Evolutionary conservation across 2,888 invertebrate genomes (phyloP).

Genomic region (Noctua fimbriata): DNA sequence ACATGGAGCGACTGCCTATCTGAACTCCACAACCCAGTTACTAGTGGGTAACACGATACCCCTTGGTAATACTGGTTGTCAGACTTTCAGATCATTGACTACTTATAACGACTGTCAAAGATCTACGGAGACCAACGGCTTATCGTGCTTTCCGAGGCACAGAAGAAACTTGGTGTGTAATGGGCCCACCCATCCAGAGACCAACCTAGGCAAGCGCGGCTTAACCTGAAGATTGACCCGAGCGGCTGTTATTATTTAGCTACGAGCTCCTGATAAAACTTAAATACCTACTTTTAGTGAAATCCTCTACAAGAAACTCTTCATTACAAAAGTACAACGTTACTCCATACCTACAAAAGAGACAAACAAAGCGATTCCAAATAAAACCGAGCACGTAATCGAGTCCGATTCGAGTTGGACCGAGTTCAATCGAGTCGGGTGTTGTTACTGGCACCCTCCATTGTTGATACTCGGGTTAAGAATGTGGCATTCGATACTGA

Average conservation of each 20-base stretch:
- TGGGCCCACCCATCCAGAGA: not conserved
- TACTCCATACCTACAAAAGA: constrained; percentile 14
- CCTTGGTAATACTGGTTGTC: not conserved
- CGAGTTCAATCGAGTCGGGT: constrained; percentile 42
- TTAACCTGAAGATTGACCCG: not conserved
- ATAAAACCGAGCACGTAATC: constrained; percentile 50
- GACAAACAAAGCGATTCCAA: constrained; percentile 36
- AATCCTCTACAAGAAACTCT: not conserved
- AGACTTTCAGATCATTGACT: not conserved
- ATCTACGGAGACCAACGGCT: not conserved
- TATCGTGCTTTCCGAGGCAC: not conserved
- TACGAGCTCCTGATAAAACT: not conserved
- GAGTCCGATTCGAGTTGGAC: constrained; percentile 36
- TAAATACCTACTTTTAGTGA: not conserved
- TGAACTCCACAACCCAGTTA: not conserved
- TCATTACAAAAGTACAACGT: constrained; percentile 9
- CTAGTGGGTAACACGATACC: no score
- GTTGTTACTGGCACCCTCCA: constrained; percentile 43
- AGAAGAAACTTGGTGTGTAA: not conserved
- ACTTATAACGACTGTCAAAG: not conserved
- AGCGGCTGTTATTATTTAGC: not conserved
- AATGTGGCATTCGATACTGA: constrained; percentile 49
- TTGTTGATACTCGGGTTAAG: constrained; percentile 32
- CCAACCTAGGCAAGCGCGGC: not conserved
- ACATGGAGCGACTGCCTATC: no score